Conservation (phyloP, 2,113 vertebrate species). For the Cottus gobio region DNA sequence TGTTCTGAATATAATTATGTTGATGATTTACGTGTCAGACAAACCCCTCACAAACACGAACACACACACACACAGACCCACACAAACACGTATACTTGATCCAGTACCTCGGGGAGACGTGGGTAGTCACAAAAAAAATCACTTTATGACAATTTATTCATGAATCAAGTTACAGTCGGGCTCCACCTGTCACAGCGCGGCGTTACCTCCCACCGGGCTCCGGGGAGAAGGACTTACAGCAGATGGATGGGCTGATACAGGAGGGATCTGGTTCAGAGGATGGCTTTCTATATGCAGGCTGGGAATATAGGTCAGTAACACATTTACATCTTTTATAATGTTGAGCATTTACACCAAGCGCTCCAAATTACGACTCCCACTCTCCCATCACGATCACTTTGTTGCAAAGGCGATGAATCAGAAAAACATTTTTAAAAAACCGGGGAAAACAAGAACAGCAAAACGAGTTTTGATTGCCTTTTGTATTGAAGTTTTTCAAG, state of each 20-base stretch:
- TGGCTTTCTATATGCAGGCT: constrained; percentile 66
- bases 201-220: constrained; percentile 60
- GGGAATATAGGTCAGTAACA: constrained; percentile 76
- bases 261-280: constrained; percentile 69
- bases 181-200: constrained; percentile 62
- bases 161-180: constrained; percentile 44
- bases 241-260: constrained; percentile 71
- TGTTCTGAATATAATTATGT: constrained; percentile 52
- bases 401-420: constrained; percentile 71
- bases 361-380: constrained; percentile 67
- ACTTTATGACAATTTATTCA: constrained; percentile 54
- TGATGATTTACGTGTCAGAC: constrained; percentile 55
- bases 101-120: constrained; percentile 42
- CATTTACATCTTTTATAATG: constrained; percentile 71
- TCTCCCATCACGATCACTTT: constrained; percentile 55
- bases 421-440: neutral
- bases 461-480: constrained; percentile 28
- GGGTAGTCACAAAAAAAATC: constrained; percentile 40
- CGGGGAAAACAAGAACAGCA: constrained; percentile 16
- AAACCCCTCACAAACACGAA: neutral
- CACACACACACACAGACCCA: neutral
- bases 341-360: constrained; percentile 55
- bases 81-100: constrained; percentile 5
- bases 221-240: constrained; percentile 61
- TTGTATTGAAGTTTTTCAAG: constrained; percentile 12